Evolutionary conservation across 2,888 invertebrate species (phyloP), one percentile per base, ranked within the genome.

Genomic region (Cerastis leucographa): DNA sequence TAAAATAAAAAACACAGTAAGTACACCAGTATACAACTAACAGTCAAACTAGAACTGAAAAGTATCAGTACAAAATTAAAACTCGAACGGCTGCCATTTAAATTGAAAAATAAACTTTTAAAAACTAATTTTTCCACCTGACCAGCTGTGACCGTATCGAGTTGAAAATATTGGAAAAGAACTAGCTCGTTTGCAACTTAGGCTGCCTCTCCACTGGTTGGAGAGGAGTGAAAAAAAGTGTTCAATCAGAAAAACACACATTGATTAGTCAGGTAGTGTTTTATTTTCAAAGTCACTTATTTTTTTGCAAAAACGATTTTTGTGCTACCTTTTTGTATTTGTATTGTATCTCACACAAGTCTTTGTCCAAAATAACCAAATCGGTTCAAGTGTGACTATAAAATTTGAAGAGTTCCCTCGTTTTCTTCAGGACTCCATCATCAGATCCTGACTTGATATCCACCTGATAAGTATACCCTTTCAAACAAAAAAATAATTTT

Each of bases 151-250:
- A 56, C n/a, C 17, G 73, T 59, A 49, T 73, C 6, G n/a, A 81
- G 19, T 59, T 72, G 46, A 42, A 76, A 76, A 73, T 76, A 76
- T 81, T 81, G 76, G 22, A 76, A 79, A 4, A 42, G 22, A 42
- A 81, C 2, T 59, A 29, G 59, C 29, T 81, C 22, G 59, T 22
- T 76, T 59, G 81, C 4, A 35, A 22, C 12, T 29, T 17, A 59
- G 40, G n/a, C 11, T 71, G 22, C 14, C 8, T 80, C 0, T 19
- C 19, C 8, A 42, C 5, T 42, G 17, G 54, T 35, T 22, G n/a
- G 29, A 7, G 17, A 25, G 29, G n/a, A 0, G 5, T 11, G 3
- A 8, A 17, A 56, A 17, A 56, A 17, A 17, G 3, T 56, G 8
- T 25, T 17, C 14, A 54, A 54, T 54, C 54, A 51, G n/a, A 51